These are phyloP conservation scores for Parus major DNA, from an alignment of 2,113 vertebrate genomes.

Conservation along the genomic window DNA sequence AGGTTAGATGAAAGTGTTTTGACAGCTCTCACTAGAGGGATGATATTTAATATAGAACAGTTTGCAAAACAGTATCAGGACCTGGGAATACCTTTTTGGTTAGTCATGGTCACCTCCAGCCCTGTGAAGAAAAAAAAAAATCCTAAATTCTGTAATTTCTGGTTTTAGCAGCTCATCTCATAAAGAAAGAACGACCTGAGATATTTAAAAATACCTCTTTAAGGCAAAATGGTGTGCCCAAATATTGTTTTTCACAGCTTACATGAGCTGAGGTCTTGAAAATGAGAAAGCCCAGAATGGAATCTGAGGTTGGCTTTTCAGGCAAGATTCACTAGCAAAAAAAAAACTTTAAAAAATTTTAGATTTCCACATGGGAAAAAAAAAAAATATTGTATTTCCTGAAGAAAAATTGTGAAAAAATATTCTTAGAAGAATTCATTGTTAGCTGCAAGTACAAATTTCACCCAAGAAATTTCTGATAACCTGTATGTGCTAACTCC, in stretches of 20 bases:
- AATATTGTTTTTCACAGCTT: background rate
- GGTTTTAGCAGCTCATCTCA: background rate
- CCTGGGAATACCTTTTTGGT: conserved; percentile 54
- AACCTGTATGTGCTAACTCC: background rate
- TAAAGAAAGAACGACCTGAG: background rate
- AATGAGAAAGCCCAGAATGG: background rate
- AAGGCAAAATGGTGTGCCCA: background rate
- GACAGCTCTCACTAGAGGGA: conserved; percentile 74
- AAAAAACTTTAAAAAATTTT: background rate
- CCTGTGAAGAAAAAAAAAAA: background rate
- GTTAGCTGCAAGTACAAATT: background rate
- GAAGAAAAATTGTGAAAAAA: background rate
- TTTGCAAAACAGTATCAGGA: conserved; percentile 59
- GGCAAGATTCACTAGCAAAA: background rate
- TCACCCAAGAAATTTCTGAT: background rate
- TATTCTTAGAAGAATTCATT: background rate
- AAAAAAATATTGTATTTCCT: background rate
- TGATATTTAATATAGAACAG: conserved; percentile 74
- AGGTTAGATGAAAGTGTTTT: conserved; percentile 74
- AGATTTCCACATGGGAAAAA: background rate
- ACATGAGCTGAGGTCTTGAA: background rate
- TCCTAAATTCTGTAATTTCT: background rate
- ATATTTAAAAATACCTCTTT: background rate
- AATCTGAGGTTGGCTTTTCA: background rate
- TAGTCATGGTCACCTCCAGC: conserved; percentile 60